phyloP scores from a whole-genome alignment of 2,888 invertebrate genomes.

The Campoletis raptor region DNA sequence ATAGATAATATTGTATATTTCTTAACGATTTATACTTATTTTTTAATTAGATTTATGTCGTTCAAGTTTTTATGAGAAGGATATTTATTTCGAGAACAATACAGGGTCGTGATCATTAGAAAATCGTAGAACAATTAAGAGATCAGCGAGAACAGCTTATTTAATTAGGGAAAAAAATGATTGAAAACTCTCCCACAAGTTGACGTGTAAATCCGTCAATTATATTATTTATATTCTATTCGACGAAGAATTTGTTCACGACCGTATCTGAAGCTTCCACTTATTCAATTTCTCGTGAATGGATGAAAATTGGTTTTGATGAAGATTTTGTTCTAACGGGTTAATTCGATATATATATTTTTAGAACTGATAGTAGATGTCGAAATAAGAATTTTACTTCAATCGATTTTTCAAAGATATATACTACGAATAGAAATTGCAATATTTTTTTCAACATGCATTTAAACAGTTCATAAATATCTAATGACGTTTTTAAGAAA shows the following conservation, averaged over 20 bases:
- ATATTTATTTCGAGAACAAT: neutral
- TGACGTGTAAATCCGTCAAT: constrained; percentile 11
- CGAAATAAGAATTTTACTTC: neutral
- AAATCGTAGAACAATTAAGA: neutral
- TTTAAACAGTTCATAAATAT: neutral
- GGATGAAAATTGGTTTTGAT: constrained; percentile 47
- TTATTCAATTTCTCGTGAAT: constrained; percentile 56
- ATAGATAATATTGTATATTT: neutral
- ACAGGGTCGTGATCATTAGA: neutral
- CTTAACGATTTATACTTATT: neutral
- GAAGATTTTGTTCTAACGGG: constrained; percentile 16
- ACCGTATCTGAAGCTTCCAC: constrained; percentile 29
- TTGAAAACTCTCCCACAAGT: neutral
- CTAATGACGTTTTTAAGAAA: neutral
- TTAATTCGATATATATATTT: neutral
- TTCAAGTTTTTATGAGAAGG: neutral
- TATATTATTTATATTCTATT: neutral
- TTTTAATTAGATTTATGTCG: neutral
- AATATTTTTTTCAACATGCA: no score
- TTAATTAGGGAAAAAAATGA: neutral
- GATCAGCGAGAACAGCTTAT: neutral
- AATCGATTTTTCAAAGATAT: no score
- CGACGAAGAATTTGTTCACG: neutral
- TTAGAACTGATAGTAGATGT: neutral
- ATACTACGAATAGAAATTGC: no score